A percentile compares a stretch with the other conserved stretches of the same genome.
These are phyloP conservation scores for Campylomormyrus numenius DNA, from an alignment of 2,113 vertebrate species.

Conservation along the genomic window DNA sequence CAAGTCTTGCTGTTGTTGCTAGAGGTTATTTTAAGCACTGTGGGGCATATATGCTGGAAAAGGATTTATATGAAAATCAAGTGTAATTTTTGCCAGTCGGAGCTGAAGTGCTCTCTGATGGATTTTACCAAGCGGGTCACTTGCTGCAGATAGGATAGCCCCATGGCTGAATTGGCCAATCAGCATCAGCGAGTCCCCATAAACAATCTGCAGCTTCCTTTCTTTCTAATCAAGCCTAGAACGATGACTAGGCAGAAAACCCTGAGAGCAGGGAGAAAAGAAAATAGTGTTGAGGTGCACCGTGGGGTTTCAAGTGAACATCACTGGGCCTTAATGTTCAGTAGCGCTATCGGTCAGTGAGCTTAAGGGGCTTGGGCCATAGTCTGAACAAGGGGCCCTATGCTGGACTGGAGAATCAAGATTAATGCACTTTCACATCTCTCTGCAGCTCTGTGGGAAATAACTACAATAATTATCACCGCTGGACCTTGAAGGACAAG, in stretches of 20 bases:
- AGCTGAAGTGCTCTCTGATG: background rate
- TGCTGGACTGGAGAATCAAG: slow-evolving; percentile 60
- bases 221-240: background rate
- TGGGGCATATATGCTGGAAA: background rate
- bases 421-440: slow-evolving; percentile 63
- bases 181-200: background rate
- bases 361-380: slow-evolving; percentile 54
- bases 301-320: background rate
- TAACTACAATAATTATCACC: slow-evolving; percentile 61
- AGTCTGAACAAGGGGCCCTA: slow-evolving; percentile 60
- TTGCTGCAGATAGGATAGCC: no score
- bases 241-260: background rate
- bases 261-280: background rate
- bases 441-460: slow-evolving; percentile 37
- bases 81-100: background rate
- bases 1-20: background rate
- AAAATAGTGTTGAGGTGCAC: background rate
- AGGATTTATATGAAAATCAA: background rate
- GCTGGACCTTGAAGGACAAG: slow-evolving; percentile 43
- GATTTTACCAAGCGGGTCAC: background rate
- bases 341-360: slow-evolving; percentile 33
- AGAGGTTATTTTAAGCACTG: background rate
- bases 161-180: background rate
- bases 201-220: background rate
- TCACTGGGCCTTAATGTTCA: background rate